A percentile compares a stretch with the other conserved stretches of the same genome.
These are phyloP conservation scores for Lepus americanus DNA, from an alignment of 2,113 vertebrate genomes.

Conservation along the genomic window DNA sequence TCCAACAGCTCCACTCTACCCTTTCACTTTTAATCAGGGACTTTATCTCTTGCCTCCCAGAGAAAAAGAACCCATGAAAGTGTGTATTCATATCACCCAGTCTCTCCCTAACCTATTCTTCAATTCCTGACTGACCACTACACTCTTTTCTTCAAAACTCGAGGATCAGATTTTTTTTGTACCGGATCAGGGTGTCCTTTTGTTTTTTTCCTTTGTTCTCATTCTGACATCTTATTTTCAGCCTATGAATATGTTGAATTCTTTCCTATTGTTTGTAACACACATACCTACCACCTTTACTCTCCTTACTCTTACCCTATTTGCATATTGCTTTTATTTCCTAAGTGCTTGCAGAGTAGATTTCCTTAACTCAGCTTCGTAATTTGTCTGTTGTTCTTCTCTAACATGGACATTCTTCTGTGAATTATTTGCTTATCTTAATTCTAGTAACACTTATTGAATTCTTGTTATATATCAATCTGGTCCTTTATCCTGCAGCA, in stretches of 20 bases:
- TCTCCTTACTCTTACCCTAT: neutral
- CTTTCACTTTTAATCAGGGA: slow-evolving; percentile 11
- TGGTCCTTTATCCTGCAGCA: neutral
- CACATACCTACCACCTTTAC: neutral
- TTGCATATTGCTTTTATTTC: slow-evolving; percentile 15
- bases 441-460: neutral
- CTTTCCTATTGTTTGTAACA: neutral
- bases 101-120: too few relatives aligned
- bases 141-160: neutral
- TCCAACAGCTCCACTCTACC: neutral
- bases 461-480: neutral
- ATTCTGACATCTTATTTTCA: neutral
- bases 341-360: neutral
- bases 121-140: neutral
- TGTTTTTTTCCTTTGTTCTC: neutral
- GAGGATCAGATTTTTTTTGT: neutral
- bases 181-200: neutral
- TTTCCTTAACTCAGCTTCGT: neutral
- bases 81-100: accelerated
- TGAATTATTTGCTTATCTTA: neutral
- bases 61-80: neutral
- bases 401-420: neutral
- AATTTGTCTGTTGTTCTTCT: neutral
- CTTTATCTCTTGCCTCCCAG: neutral
- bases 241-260: neutral